A percentile compares a stretch with the other conserved stretches of the same genome.
These are phyloP conservation scores for Limnothrissa miodon DNA, from an alignment of 2,113 vertebrate genomes.

Conservation along the genomic window DNA sequence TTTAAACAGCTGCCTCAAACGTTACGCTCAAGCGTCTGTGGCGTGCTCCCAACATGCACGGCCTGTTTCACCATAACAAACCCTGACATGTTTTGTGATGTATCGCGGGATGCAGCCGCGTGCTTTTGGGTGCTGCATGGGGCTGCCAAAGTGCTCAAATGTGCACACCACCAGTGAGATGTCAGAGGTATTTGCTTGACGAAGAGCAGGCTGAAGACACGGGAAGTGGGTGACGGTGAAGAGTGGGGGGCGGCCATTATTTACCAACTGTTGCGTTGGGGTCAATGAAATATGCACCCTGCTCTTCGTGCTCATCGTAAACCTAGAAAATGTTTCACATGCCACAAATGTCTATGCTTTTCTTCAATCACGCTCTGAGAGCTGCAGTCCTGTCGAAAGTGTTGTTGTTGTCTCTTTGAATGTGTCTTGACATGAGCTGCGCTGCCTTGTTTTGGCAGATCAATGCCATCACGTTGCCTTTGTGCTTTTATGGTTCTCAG, in stretches of 20 bases:
- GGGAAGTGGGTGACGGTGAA: slow-evolving; percentile 25
- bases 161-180: slow-evolving; percentile 17
- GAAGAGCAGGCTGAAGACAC: slow-evolving; percentile 44
- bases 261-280: neutral
- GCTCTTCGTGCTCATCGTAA: slow-evolving; percentile 39
- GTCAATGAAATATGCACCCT: neutral
- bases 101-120: slow-evolving; percentile 29
- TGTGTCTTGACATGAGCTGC: no score
- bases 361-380: neutral
- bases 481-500: no score
- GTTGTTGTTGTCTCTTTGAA: neutral
- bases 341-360: neutral
- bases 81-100: slow-evolving; percentile 52
- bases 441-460: no score
- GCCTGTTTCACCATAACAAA: slow-evolving; percentile 52
- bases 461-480: no score
- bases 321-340: neutral
- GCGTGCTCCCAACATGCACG: neutral
- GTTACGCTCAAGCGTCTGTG: slow-evolving; percentile 2
- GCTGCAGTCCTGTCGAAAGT: neutral
- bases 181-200: slow-evolving; percentile 43
- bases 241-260: slow-evolving; percentile 23
- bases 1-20: slow-evolving; percentile 36
- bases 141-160: slow-evolving; percentile 12
- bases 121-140: slow-evolving; percentile 24